Evolutionary conservation across 2,797 vertebrate genomes (phyloP), one percentile per base, ranked within the genome.

Genomic region (Melanotaenia boesemani): DNA sequence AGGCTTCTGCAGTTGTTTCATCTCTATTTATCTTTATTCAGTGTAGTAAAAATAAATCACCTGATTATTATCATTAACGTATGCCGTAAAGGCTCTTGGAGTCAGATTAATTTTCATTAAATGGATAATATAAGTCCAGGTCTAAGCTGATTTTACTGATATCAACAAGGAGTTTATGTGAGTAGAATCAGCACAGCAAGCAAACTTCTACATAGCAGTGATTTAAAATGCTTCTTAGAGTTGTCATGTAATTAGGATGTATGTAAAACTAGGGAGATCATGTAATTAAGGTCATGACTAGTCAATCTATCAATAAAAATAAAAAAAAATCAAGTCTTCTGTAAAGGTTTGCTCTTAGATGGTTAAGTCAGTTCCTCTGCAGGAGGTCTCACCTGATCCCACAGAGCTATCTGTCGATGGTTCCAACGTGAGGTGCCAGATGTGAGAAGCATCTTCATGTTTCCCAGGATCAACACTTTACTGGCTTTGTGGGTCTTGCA

Each of bases 381-480:
- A 30, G 59, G 7, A 0, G 52, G 41, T 70, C 89, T 90, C 65
- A 94, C 92, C 90, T 89, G 86, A 82, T 94, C 91, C 89, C 92
- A 94, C 64, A 93, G 76, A 56, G 83, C 83, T 1, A 92, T 91
- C 90, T 98, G 97, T 67, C 97, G 95, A 32, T 96, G 95, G 70
- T 98, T 98, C 95, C 96, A 98, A 20, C 89, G 88, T 1, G 97
- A 98, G 0, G 88, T 96, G 48, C 97, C 97, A 0, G 96, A 94
- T 41, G 97, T 96, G 65, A 97, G 72, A 37, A 98, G 91, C 90
- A 95, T 96, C 81, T 95, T 95, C 92, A 96, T 41, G 82, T 96
- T 96, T 73, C 97, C 96, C 77, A 98, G 93, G 83, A 97, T 94
- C 86, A 97, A 81, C 76, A 97, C 96, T 84, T 98, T 98, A 85